Evolutionary conservation across 2,888 invertebrate genomes (phyloP).

Genomic region (Pristionchus mayeri): DNA sequence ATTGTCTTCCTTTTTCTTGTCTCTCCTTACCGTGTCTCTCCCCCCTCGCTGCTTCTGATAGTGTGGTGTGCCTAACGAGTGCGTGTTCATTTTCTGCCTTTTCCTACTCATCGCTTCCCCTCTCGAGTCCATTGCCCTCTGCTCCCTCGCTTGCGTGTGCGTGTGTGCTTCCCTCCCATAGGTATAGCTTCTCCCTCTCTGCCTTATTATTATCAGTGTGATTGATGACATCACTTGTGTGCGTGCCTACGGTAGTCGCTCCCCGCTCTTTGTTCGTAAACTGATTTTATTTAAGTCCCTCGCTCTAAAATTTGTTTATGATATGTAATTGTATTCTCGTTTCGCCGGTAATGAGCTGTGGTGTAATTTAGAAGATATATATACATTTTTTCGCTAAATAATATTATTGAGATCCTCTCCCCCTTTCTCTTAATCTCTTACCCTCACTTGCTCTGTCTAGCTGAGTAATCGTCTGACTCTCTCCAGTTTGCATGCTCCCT

Average conservation of each 20-base stretch:
- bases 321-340: conserved; percentile 14
- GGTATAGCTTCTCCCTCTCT: conserved; percentile 17
- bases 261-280: neutral
- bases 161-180: neutral
- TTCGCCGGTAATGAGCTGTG: neutral
- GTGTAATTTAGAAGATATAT: neutral
- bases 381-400: neutral
- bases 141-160: neutral
- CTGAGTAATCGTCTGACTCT: neutral
- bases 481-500: neutral
- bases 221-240: conserved; percentile 20
- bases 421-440: neutral
- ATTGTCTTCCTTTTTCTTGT: neutral
- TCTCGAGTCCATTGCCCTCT: conserved; percentile 27
- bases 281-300: neutral
- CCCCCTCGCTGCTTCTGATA: no score
- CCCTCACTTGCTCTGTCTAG: neutral
- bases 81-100: conserved; percentile 15
- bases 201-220: neutral
- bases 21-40: no score
- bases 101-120: neutral
- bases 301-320: neutral
- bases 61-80: conserved; percentile 18
- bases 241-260: conserved; percentile 20
- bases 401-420: neutral